A percentile compares a stretch with the other conserved stretches of the same genome.
These are phyloP conservation scores for Eupithecia tripunctaria DNA, from an alignment of 2,888 invertebrate genomes.

Conservation along the genomic window DNA sequence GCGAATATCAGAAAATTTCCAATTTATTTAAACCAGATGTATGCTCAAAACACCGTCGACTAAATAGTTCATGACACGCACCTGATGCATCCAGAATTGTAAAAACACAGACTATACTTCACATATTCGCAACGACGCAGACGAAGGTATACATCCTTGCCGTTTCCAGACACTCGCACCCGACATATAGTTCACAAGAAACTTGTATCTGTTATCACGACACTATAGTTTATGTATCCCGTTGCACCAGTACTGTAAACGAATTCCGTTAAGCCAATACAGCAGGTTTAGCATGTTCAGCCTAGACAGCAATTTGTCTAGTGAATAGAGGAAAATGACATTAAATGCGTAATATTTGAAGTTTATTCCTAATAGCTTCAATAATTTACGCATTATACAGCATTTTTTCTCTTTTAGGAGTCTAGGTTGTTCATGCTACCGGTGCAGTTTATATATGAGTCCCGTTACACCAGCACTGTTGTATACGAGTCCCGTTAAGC, in stretches of 20 bases:
- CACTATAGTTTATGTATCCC: constrained; percentile 4
- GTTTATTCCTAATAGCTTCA: background rate
- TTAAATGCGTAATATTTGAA: background rate
- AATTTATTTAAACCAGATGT: background rate
- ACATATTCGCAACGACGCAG: constrained; percentile 1
- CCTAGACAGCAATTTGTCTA: background rate
- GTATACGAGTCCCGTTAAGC: background rate
- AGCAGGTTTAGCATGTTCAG: background rate
- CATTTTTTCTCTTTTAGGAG: background rate
- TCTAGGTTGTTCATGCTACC: background rate
- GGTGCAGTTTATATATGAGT: background rate
- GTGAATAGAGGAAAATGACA: background rate
- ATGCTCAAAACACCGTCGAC: background rate
- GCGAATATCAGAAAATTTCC: background rate
- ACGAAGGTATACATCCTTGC: constrained; percentile 3
- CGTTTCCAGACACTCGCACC: background rate
- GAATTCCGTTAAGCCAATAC: background rate
- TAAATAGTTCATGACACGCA: background rate
- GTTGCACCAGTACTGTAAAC: background rate
- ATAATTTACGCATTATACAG: background rate
- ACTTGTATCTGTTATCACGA: background rate
- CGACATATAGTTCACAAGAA: background rate
- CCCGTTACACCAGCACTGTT: background rate
- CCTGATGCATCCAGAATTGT: background rate
- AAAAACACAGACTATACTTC: background rate